A percentile compares a stretch with the other conserved stretches of the same genome.
Evolutionary conservation across 2,113 vertebrate species (phyloP).

Genomic region (Calidris pygmaea): DNA sequence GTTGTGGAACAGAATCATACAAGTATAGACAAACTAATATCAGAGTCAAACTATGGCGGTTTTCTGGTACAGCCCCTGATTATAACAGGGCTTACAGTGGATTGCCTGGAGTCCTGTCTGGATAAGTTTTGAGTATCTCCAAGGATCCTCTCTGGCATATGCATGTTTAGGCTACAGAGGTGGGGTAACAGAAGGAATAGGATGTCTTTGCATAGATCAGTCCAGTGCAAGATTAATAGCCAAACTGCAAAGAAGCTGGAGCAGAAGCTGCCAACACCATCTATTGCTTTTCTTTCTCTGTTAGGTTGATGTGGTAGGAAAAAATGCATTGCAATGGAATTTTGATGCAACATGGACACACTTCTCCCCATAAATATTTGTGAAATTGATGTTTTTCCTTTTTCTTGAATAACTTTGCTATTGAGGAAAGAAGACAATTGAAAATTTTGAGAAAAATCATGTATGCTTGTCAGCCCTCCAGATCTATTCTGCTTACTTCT

Average conservation of each 20-base stretch:
- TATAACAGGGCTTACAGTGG: neutral
- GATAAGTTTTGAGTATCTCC: neutral
- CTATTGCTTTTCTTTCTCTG: neutral
- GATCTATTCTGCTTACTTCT: neutral
- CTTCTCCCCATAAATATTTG: neutral
- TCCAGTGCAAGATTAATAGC: neutral
- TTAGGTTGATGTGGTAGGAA: neutral
- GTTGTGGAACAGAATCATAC: neutral
- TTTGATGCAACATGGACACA: neutral
- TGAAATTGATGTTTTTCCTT: neutral
- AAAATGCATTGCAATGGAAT: neutral
- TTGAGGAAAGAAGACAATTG: neutral
- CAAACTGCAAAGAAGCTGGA: neutral
- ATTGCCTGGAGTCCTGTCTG: neutral
- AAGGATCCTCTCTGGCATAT: neutral
- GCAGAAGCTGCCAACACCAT: neutral
- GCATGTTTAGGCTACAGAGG: neutral
- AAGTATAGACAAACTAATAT: neutral
- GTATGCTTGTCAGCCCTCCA: neutral
- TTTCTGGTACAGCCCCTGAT: neutral
- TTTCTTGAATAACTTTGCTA: neutral
- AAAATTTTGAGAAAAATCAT: neutral
- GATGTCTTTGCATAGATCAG: neutral
- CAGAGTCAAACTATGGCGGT: neutral
- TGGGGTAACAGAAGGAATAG: neutral